Conservation (phyloP, 2,888 invertebrate species). For the Tenthredo amoena region DNA sequence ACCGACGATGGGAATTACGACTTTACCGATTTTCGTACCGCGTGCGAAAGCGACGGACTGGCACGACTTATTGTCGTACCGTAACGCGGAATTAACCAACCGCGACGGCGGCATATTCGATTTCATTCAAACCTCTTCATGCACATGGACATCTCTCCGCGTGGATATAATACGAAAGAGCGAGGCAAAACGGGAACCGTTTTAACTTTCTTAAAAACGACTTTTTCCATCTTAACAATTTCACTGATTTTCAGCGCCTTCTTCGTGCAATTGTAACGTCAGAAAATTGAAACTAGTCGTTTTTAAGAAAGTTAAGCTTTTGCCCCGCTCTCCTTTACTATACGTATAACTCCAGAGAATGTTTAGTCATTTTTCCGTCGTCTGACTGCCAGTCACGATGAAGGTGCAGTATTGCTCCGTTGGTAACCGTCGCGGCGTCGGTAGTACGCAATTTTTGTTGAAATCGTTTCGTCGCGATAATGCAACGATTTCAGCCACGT, state of each 20-base stretch:
- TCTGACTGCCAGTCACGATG: neutral
- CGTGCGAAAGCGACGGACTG: neutral
- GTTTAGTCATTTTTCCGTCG: neutral
- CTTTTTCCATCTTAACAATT: too few relatives aligned
- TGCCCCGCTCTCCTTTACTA: neutral
- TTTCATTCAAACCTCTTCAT: neutral
- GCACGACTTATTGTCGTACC: constrained; percentile 10
- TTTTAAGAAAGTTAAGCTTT: too few relatives aligned
- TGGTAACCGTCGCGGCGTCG: neutral
- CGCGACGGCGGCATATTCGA: constrained; percentile 9
- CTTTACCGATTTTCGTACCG: neutral
- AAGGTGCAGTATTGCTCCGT: neutral
- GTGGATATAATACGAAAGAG: too few relatives aligned
- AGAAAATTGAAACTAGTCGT: too few relatives aligned
- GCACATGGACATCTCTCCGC: neutral
- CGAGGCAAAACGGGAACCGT: too few relatives aligned
- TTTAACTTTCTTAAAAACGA: too few relatives aligned
- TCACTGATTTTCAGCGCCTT: too few relatives aligned
- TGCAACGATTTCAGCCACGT: neutral
- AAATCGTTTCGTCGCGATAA: neutral
- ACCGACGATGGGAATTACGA: neutral
- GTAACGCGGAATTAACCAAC: constrained; percentile 2
- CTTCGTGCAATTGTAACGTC: too few relatives aligned
- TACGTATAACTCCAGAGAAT: neutral
- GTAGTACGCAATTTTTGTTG: neutral